Conservation (phyloP, 2,797 vertebrate species). For the Microchirus variegatus region DNA sequence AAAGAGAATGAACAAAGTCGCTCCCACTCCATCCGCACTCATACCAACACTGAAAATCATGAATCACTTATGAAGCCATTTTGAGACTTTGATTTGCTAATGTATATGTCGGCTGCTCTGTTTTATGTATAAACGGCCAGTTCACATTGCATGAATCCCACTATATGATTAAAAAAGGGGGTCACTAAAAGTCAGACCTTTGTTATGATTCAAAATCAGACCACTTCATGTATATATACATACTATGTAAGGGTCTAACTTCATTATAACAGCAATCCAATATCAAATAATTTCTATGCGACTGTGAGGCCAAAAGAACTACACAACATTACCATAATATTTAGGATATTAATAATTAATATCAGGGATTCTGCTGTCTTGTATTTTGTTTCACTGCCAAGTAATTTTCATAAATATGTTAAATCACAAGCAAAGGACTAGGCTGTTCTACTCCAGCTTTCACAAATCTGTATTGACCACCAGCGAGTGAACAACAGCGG, state of each 20-base stretch:
- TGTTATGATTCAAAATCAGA: conserved; percentile 17
- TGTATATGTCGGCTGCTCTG: neutral
- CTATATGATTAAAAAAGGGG: conserved; percentile 21
- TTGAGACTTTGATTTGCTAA: conserved; percentile 8
- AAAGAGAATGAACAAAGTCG: too few relatives aligned
- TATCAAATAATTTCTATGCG: neutral
- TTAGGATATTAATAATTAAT: too few relatives aligned
- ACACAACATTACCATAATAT: too few relatives aligned
- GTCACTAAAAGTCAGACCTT: conserved; percentile 11
- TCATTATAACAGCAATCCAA: neutral
- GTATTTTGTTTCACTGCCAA: too few relatives aligned
- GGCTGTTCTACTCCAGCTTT: too few relatives aligned
- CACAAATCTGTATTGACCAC: too few relatives aligned
- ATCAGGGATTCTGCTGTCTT: too few relatives aligned
- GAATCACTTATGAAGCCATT: neutral
- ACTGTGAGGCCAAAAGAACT: too few relatives aligned
- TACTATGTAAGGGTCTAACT: neutral
- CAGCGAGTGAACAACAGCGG: too few relatives aligned
- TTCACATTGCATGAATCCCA: conserved; percentile 10
- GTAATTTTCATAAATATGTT: too few relatives aligned
- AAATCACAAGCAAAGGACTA: too few relatives aligned
- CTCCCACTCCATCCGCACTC: too few relatives aligned
- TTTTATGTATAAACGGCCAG: conserved; percentile 10
- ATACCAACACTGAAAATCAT: neutral
- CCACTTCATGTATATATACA: neutral